Evolutionary conservation across 2,888 invertebrate genomes (phyloP), one percentile per base, ranked within the genome.

Genomic region (Drosophila melanocephala): DNA sequence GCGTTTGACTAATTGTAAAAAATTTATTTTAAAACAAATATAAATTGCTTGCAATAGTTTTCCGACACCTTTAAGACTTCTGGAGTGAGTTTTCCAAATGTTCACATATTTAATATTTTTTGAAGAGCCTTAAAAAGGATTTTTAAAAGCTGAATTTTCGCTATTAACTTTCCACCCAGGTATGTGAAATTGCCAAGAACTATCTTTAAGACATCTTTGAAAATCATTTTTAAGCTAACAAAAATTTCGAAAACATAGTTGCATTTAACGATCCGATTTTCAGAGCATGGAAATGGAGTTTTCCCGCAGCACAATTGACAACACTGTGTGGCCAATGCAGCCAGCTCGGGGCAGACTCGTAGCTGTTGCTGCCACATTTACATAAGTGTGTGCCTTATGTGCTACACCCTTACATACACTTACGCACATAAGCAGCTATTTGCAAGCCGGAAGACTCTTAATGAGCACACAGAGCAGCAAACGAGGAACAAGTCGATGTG

Each of bases 351-450:
- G 62, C 67, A 65, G 62, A 57, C 69, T 50, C 47, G 42, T 22
- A 50, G 60, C 64, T 64, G 59, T 50, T 74, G 84, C 84, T 73
- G 82, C 81, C 69, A 77, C 85, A 87, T 87, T 87, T 88, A 83
- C 91, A 87, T 87, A 88, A 91, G 87, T 88, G 86, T 80, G 77
- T 85, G 77, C 83, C 74, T 80, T 79, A 81, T 81, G 68, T 81
- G 63, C 81, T 82, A 65, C 68, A 33, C 72, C 63, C 65, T 61
- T 57, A 67, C 63, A 42, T 26, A 55, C 63, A 50, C 66, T 53
- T 32, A n/a, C 37, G 50, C 39, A 50, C 39, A 72, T 69, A 64
- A 44, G 55, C 72, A 65, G 69, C 70, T 81, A 72, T 89, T 89
- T 82, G 71, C 75, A 57, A 58, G 75, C 84, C 81, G 89, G 84